Conservation (phyloP, 2,113 vertebrate species). For the Corythornis madagascariensis region DNA sequence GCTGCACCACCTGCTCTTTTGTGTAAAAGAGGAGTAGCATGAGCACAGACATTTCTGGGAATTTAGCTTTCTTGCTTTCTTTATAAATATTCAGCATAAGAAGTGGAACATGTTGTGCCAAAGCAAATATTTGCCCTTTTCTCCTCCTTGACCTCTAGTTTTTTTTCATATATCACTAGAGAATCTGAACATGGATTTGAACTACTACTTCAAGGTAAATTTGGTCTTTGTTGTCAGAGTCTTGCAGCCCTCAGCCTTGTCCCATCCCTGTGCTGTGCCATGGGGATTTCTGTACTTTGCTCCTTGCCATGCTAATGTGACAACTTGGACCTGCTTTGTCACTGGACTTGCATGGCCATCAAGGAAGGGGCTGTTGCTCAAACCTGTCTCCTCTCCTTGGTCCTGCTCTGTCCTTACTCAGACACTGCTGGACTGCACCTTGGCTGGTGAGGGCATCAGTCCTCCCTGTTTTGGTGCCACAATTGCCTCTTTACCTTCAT, state of each 20-base stretch:
- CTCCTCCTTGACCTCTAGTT: neutral
- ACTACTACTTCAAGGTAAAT: neutral
- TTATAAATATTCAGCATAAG: neutral
- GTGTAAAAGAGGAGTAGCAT: neutral
- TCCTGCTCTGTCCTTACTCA: neutral
- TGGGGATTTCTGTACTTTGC: neutral
- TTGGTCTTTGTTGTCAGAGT: neutral
- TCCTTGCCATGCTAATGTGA: neutral
- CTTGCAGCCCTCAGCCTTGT: neutral
- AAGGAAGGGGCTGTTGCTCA: fast-evolving
- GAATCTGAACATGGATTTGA: neutral
- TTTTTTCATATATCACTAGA: neutral
- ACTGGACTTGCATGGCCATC: neutral
- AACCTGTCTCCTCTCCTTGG: neutral
- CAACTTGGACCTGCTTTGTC: neutral
- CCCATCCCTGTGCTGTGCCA: fast-evolving
- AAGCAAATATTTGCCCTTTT: neutral
- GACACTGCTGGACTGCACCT: neutral
- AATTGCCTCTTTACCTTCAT: neutral
- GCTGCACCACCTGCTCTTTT: neutral
- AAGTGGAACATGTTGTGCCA: neutral
- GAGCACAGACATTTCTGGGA: neutral
- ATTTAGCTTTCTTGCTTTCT: neutral
- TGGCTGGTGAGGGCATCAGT: neutral
- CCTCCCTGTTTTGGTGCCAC: fast-evolving